Base-by-base conservation (phyloP, 2,113 vertebrate species). In the Pleuronectes platessa region DNA sequence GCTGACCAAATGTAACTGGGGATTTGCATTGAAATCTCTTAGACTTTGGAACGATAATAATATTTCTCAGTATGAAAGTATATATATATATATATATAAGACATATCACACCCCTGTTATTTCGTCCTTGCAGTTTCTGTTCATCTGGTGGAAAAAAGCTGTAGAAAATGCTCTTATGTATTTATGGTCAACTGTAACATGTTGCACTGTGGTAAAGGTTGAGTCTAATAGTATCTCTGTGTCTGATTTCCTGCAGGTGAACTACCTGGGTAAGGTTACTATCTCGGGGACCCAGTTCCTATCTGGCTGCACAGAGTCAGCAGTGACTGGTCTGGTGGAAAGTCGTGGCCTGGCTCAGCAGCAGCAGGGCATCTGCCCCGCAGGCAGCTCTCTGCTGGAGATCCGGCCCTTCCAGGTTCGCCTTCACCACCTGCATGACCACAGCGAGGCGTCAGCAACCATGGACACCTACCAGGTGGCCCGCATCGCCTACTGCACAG, bases 381-480 rank as follows among this genome's bases (percentile, higher is more conserved):
- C 55, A 82, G 59, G 94, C 78, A 96, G 94, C 0, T 95, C 96
- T 54, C 91, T 99, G 75, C 93, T 99, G 88, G 98, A 99, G 94
- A 99, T 99, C 79, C 97, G 97, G 1, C 98, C 98, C 2, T 99
- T 99, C 89, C 98, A 99, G 89, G 98, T 99, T 80, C 97, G 96
- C 84, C 94, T 99, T 65, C 98, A 98, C 83, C 98, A 99, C 84
- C 94, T 98, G 49, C 96, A 97, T 64, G 95, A 94, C 81, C 96
- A 94, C 60, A 94, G 96, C 0, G 98, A 99, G 89, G 96, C 96
- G 0, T 96, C 96, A 0, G 90, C 97, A 59, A 96, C 95, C 93
- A 96, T 98, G 97, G 97, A 99, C 95, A 98, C 97, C 84, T 99
- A 98, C 92, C 98, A 99, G 93, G 98, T 99, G 92, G 97, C 98